These are phyloP conservation scores for Chiloscyllium punctatum DNA, from an alignment of 2,797 vertebrate species.

Conservation along the genomic window DNA sequence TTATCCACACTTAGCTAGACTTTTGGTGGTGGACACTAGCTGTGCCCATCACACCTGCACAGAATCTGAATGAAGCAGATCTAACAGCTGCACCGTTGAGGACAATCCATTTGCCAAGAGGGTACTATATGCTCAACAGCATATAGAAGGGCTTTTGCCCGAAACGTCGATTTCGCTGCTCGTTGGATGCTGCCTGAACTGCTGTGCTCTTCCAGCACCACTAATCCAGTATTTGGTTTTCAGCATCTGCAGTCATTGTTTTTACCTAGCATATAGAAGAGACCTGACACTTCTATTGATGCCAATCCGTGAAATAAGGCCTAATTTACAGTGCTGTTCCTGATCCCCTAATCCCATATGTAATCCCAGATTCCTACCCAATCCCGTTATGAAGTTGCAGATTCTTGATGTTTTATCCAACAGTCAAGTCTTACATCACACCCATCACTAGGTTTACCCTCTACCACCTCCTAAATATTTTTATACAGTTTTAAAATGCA, in stretches of 20 bases:
- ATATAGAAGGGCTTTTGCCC: no score
- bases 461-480: background rate
- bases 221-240: no score
- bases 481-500: background rate
- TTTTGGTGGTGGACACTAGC: background rate
- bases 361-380: background rate
- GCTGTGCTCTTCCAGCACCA: no score
- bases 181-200: no score
- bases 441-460: background rate
- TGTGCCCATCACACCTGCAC: no score
- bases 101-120: background rate
- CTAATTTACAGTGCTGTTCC: background rate
- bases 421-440: background rate
- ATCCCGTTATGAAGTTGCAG: background rate
- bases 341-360: background rate
- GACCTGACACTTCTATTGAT: background rate
- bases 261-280: no score
- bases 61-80: background rate
- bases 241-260: no score
- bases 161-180: no score
- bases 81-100: background rate
- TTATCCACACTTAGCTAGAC: background rate
- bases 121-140: background rate
- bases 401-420: background rate
- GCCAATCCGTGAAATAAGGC: background rate